A percentile compares a stretch with the other conserved stretches of the same genome.
Conservation (phyloP, 2,113 vertebrate genomes). For the Cettia cetti region DNA sequence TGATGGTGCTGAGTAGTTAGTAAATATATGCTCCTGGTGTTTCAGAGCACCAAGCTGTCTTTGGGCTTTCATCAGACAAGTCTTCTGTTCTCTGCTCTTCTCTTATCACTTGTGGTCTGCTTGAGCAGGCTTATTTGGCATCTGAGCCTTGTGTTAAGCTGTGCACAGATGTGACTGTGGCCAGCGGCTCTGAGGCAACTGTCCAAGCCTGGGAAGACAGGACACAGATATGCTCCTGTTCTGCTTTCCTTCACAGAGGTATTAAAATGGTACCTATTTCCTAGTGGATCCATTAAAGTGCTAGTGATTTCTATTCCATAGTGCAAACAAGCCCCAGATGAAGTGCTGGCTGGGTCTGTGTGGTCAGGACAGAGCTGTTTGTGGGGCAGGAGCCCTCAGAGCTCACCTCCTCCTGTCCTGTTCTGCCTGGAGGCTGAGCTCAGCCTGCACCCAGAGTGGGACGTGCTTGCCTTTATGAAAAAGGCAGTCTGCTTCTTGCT, state of each 20-base stretch:
- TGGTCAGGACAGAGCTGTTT: background rate
- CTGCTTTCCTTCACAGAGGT: background rate
- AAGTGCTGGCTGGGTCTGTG: background rate
- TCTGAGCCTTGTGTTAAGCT: background rate
- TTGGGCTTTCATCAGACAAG: background rate
- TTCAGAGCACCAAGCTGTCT: background rate
- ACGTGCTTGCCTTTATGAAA: background rate
- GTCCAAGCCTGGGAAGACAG: background rate
- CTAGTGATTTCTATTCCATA: background rate
- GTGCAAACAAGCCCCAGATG: background rate
- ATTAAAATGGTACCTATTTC: background rate
- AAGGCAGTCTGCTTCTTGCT: fast-evolving
- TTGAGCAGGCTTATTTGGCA: background rate
- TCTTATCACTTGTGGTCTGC: background rate
- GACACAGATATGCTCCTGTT: background rate
- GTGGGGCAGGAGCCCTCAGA: background rate
- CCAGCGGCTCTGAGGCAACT: background rate
- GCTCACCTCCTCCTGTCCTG: fast-evolving
- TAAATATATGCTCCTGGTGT: fast-evolving
- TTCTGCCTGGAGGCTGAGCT: background rate
- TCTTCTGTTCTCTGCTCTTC: background rate
- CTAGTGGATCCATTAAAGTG: background rate
- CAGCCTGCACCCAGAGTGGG: background rate
- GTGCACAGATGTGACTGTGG: background rate
- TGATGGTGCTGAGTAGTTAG: background rate